These are phyloP conservation scores for Geodia barretti DNA, from an alignment of 37 sponge, comb jelly and placozoan genomes.

Conservation along the genomic window DNA sequence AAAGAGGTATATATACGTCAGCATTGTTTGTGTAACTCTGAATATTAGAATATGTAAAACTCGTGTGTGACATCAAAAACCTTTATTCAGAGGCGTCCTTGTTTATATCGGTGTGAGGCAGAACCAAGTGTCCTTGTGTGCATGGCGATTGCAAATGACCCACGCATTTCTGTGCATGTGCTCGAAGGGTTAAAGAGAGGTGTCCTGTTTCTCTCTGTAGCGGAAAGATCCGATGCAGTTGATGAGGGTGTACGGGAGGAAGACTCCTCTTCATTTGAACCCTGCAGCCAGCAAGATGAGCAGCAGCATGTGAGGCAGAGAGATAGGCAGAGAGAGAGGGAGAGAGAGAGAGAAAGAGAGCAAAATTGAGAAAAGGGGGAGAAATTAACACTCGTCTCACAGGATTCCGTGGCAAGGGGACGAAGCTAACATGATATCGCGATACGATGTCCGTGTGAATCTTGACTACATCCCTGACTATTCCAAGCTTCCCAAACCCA, in stretches of 20 bases:
- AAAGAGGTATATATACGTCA: conserved; percentile 49
- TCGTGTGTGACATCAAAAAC: not conserved
- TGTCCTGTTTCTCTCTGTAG: conserved; percentile 31
- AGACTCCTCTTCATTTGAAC: conserved; percentile 75
- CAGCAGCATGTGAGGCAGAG: not conserved
- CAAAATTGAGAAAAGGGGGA: not conserved
- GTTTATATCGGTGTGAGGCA: not conserved
- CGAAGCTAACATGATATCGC: conserved; percentile 63
- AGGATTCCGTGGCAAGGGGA: conserved; percentile 95
- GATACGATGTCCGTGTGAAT: conserved; percentile 90
- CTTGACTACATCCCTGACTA: conserved; percentile 82
- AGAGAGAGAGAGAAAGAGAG: conserved; percentile 27
- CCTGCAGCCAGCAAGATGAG: not conserved
- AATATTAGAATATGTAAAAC: not conserved
- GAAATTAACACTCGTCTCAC: not conserved
- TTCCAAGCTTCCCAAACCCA: conserved; percentile 26
- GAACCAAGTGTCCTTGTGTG: no score
- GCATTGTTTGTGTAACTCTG: not conserved
- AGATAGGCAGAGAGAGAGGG: conserved; percentile 18
- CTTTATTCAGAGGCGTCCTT: not conserved
- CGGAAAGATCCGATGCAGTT: conserved; percentile 68
- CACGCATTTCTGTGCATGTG: no score
- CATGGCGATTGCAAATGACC: no score
- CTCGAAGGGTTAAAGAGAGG: not conserved
- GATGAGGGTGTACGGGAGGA: conserved; percentile 62